Conservation (phyloP, 2,888 invertebrate species). For the Sinohyriopsis cumingii region DNA sequence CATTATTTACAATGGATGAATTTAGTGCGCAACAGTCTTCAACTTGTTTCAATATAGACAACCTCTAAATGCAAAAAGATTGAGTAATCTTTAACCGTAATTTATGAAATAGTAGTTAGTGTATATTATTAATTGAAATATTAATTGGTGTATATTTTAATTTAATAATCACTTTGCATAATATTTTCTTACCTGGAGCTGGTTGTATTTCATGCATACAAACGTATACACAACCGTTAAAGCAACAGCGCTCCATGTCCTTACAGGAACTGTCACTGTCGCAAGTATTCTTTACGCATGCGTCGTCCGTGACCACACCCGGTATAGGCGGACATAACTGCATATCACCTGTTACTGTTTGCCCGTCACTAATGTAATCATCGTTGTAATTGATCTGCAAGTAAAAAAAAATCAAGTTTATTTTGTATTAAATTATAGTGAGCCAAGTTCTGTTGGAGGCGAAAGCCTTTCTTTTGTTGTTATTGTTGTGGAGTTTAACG, state of each 20-base stretch:
- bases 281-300: conserved; percentile 43
- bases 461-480: no score
- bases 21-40: no score
- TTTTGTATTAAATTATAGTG: no score
- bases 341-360: conserved; percentile 1
- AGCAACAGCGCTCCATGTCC: conserved; percentile 45
- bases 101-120: no score
- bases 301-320: conserved; percentile 34
- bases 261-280: conserved; percentile 37
- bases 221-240: conserved; percentile 57
- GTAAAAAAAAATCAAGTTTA: not conserved
- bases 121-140: no score
- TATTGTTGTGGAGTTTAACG: no score
- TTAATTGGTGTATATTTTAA: no score
- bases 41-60: no score
- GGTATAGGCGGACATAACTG: conserved; percentile 54
- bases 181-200: conserved; percentile 43
- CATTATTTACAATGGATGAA: no score
- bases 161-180: not conserved
- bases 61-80: no score
- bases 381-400: conserved; percentile 15
- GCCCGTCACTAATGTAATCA: conserved; percentile 19
- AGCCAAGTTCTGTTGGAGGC: no score
- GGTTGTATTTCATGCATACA: conserved; percentile 50
- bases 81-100: no score